phyloP scores from a whole-genome alignment of 2,797 vertebrate genomes.

The Schizopygopsis malacanthus region DNA sequence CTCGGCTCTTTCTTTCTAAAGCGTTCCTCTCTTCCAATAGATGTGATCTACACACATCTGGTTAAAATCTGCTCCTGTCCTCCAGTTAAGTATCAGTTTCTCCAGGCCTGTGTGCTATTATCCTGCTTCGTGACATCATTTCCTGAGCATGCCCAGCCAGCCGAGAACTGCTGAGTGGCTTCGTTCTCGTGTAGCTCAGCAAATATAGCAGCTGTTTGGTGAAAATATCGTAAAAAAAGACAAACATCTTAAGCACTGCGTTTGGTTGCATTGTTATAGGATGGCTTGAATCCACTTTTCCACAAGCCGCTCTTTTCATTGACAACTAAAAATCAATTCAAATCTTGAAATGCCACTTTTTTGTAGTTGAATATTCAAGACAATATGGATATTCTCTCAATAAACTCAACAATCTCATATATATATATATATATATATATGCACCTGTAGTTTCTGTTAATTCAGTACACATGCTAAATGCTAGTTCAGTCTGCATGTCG shows the following conservation, averaged over 20 bases:
- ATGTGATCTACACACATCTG: constrained; percentile 43
- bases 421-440: background rate
- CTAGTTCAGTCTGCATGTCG: background rate
- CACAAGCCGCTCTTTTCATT: background rate
- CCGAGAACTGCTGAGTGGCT: constrained; percentile 38
- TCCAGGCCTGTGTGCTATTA: constrained; percentile 22
- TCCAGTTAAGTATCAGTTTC: constrained; percentile 11
- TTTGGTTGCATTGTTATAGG: constrained; percentile 22
- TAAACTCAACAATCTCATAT: background rate
- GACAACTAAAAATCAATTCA: background rate
- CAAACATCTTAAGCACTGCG: background rate
- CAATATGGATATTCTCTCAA: background rate
- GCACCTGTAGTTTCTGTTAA: constrained; percentile 7
- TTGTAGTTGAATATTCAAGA: constrained; percentile 8
- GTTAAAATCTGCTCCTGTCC: constrained; percentile 24
- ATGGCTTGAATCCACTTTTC: constrained; percentile 34
- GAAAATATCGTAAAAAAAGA: constrained; percentile 27
- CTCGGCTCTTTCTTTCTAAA: background rate
- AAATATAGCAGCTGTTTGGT: constrained; percentile 21
- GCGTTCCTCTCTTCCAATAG: background rate
- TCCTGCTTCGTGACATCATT: constrained; percentile 4
- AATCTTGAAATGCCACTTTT: background rate
- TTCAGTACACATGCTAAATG: background rate
- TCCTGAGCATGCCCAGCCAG: constrained; percentile 43
- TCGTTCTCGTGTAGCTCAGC: constrained; percentile 7